A percentile compares a stretch with the other conserved stretches of the same genome.
phyloP scores from a whole-genome alignment of 2,888 invertebrate genomes.

The Chloroclystis v-ata region DNA sequence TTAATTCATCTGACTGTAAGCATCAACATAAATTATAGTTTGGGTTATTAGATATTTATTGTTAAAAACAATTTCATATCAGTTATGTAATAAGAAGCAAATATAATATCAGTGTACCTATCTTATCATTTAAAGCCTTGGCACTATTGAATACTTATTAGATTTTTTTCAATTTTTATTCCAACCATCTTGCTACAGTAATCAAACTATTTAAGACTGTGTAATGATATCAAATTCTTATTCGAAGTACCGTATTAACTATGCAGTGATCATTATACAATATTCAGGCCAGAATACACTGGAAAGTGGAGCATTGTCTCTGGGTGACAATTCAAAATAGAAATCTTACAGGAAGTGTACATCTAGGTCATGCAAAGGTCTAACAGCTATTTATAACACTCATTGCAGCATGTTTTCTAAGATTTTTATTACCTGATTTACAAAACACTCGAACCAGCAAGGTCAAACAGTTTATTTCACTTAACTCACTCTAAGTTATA shows the following conservation, averaged over 20 bases:
- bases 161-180: no score
- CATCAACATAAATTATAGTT: no score
- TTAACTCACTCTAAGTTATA: conserved; percentile 25
- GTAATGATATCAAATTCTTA: no score
- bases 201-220: no score
- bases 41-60: no score
- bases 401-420: conserved; percentile 4
- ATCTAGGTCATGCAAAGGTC: conserved; percentile 65
- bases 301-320: conserved; percentile 50
- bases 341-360: conserved; percentile 57
- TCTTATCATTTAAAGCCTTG: no score
- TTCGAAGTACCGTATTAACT: no score
- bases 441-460: conserved; percentile 15
- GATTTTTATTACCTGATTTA: conserved; percentile 11
- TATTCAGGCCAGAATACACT: conserved; percentile 4
- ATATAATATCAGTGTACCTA: no score
- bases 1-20: no score
- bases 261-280: not conserved
- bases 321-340: conserved; percentile 60
- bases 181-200: no score
- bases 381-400: conserved; percentile 45
- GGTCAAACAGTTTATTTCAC: conserved; percentile 23
- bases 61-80: no score
- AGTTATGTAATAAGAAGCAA: not conserved
- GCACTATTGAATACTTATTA: no score